Evolutionary conservation across 2,113 vertebrate genomes (phyloP), one percentile per base, ranked within the genome.

Genomic region (Gymnogyps californianus): DNA sequence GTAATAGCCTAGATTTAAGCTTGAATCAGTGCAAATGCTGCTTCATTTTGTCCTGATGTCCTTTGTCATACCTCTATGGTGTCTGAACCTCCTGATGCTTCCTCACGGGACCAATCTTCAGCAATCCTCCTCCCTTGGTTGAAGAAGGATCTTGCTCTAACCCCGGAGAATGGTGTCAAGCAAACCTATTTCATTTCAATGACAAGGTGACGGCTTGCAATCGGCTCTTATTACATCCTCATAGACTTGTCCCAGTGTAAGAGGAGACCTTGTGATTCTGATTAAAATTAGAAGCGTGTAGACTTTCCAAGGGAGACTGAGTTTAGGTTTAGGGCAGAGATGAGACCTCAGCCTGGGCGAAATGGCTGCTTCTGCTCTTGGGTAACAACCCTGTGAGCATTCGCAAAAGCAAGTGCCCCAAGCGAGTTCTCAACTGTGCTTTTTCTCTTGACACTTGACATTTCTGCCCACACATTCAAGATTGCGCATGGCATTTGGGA

Each of bases 1-100:
- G 44, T 9, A 22, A 7, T 0, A 46, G 11, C 32, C 11, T 13
- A 5, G 26, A 4, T 46, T 10, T 67, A 51, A 14, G 64, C 49
- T 2, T n/a, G 6, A 34, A 36, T 26, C 24, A 0, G 16, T 13
- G 38, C 22, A 64, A 87, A 75, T 1, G 2, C n/a, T 47, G 47
- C 14, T 78, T 47, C 3, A 0, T 3, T 70, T 31, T 55, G 7
- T 29, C 54, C 55, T 34, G 24, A 0, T 3, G 19, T 29, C 59
- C 42, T 51, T 16, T n/a, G 17, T 13, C 42, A 6, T 3, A 11
- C 1, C 20, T 42, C 34, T 31, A 7, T 4, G 28, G 32, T 15
- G 25, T 29, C 46, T 42, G 69, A 81, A 14, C 22, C 16, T 31
- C 70, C 7, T 1, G 0, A 34, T 12, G 14, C n/a, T 74, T 51